These are phyloP conservation scores for Drosophila glabriapex DNA, from an alignment of 2,888 invertebrate genomes.

Conservation along the genomic window DNA sequence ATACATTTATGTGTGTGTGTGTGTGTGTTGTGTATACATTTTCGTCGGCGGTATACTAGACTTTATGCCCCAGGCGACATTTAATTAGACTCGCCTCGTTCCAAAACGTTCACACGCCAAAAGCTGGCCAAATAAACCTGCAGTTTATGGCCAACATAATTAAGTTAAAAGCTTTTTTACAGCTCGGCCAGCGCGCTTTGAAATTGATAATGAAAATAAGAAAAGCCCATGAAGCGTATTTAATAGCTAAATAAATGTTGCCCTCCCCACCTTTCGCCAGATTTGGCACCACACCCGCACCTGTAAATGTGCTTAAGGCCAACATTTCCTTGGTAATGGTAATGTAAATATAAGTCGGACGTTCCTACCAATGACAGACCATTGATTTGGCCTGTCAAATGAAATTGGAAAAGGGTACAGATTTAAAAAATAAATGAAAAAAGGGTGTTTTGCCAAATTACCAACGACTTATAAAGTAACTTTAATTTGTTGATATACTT, in stretches of 20 bases:
- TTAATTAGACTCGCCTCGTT: conserved; percentile 70
- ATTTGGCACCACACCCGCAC: conserved; percentile 57
- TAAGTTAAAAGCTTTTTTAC: conserved; percentile 81
- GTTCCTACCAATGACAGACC: conserved; percentile 46
- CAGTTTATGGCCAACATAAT: conserved; percentile 81
- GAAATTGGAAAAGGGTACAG: conserved; percentile 44
- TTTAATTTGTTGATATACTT: conserved; percentile 1
- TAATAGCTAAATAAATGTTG: conserved; percentile 77
- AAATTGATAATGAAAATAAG: conserved; percentile 79
- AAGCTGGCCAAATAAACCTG: conserved; percentile 73
- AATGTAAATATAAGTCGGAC: conserved; percentile 51
- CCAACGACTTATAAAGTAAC: conserved; percentile 7
- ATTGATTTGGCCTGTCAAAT: conserved; percentile 59
- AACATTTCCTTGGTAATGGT: conserved; percentile 19
- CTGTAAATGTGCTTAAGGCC: conserved; percentile 28
- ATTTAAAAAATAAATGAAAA: not conserved
- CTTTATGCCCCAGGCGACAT: conserved; percentile 70
- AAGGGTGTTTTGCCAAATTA: not conserved
- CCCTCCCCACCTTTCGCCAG: conserved; percentile 4
- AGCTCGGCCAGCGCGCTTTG: conserved; percentile 54
- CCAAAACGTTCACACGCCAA: conserved; percentile 69
- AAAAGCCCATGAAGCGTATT: conserved; percentile 74
- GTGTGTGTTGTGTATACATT: conserved; percentile 12
- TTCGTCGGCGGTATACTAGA: conserved; percentile 36
- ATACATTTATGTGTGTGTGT: conserved; percentile 6